These are phyloP conservation scores for Deilephila elpenor DNA, from an alignment of 2,888 invertebrate species.

Conservation along the genomic window DNA sequence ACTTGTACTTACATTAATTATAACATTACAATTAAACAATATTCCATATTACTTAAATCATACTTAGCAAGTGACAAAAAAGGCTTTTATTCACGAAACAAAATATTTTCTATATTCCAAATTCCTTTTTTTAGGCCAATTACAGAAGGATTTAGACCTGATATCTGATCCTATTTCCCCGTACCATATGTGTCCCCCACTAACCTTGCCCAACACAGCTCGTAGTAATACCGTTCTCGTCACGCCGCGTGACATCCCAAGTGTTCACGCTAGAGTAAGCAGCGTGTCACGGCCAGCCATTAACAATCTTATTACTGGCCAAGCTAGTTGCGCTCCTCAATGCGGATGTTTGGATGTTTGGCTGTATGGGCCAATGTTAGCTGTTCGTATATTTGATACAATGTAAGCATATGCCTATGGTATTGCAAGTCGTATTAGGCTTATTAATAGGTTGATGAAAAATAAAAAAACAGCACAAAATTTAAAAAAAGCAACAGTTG, in stretches of 20 bases:
- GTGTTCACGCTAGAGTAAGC: conserved; percentile 49
- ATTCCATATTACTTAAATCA: no score
- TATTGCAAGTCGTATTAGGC: neutral
- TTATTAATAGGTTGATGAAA: no score
- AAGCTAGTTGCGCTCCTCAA: neutral
- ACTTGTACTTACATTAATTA: no score
- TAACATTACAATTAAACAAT: no score
- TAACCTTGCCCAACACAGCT: neutral
- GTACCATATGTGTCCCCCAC: neutral
- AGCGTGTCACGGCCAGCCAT: conserved; percentile 31
- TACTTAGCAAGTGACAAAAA: no score
- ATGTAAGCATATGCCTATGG: neutral
- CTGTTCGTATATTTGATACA: neutral
- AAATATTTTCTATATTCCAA: no score
- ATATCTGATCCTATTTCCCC: no score
- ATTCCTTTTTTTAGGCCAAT: no score
- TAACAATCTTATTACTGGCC: conserved; percentile 34
- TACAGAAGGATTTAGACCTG: no score
- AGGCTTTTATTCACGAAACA: no score
- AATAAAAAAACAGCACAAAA: no score
- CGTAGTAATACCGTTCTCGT: conserved; percentile 7
- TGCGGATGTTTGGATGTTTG: neutral
- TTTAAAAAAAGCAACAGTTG: no score
- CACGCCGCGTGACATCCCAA: conserved; percentile 36
- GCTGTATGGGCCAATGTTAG: neutral